Evolutionary conservation across 37 sponge, comb jelly and placozoan species (phyloP), one percentile per base, ranked within the genome.

Genomic region (Halisarca cf. caerulea): DNA sequence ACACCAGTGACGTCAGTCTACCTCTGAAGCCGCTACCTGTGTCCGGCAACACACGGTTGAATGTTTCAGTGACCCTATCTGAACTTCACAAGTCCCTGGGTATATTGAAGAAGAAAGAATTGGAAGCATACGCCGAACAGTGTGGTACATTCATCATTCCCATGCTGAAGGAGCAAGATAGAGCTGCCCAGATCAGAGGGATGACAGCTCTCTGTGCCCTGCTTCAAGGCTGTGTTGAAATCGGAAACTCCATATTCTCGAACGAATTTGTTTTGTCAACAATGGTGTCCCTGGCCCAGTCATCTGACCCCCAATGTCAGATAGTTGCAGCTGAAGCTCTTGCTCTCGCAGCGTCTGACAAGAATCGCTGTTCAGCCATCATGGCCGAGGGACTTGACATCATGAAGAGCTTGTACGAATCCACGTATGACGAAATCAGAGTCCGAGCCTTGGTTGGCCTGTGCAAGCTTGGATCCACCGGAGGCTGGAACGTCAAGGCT

Each of bases 361-460:
- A 94, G 83, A 81, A 82, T 23, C 80, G 89, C 43, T 92, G 90
- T 78, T 77, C 87, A 23, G 72, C 82, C 1, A 91, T 97, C n/a
- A 82, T 94, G 57, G 85, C 28, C 5, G 75, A 93, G 59, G 91
- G 90, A 0, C 70, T 97, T 0, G 86, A 86, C 11, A 68, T 86
- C 9, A 43, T 97, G 66, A 95, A 97, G 83, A 38, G 58, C 36
- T 86, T 97, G 39, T 92, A 86, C 78, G 40, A 34, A 27, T 82
- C 90, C 35, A 55, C 21, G 18, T 79, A 95, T 79, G 89, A 91
- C 36, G 58, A 62, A 27, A 84, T 97, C 39, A 79, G 86, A 42
- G 92, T 97, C 2, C 80, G 98, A 33, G 98, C 98, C 3, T 80
- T 97, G 14, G 98, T 97, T 35, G 95, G 93, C 3, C 81, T 97